These are phyloP conservation scores for Pseudotriccus pelzelni DNA, from an alignment of 2,797 vertebrate species.

Conservation along the genomic window DNA sequence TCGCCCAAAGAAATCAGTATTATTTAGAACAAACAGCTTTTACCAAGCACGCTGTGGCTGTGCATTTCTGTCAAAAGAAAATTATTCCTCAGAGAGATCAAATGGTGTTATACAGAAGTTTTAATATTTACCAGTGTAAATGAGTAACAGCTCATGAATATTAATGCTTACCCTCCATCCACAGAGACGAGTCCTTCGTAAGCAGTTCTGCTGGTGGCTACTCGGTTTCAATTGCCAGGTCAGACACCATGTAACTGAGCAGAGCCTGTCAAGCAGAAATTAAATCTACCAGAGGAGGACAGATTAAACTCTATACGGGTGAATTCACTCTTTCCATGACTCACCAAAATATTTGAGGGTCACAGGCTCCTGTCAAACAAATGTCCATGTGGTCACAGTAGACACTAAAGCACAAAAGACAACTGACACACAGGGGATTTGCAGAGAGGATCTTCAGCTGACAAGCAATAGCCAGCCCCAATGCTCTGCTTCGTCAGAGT, in stretches of 20 bases:
- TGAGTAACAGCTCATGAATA: conserved; percentile 60
- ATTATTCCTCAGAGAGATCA: background rate
- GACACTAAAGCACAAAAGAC: conserved; percentile 66
- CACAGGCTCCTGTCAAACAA: conserved; percentile 68
- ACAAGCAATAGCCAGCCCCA: background rate
- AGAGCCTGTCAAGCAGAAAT: conserved; percentile 50
- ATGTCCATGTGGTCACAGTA: conserved; percentile 62
- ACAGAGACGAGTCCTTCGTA: background rate
- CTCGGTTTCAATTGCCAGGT: conserved; percentile 69
- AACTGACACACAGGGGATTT: conserved; percentile 43
- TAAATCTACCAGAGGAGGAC: conserved; percentile 46
- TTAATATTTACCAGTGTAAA: conserved; percentile 43
- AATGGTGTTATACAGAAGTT: background rate
- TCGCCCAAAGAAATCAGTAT: background rate
- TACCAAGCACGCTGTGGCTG: background rate
- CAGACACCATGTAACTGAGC: conserved; percentile 50
- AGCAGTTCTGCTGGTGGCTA: conserved; percentile 55
- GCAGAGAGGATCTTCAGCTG: background rate
- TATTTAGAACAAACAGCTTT: background rate
- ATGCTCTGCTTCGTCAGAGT: background rate
- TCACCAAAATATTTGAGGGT: conserved; percentile 63
- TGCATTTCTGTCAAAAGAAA: background rate
- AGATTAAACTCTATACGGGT: conserved; percentile 61
- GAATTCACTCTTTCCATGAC: conserved; percentile 74
- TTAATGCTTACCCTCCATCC: background rate